Conservation (phyloP, 2,888 invertebrate genomes). For the Rotaria macrura region DNA sequence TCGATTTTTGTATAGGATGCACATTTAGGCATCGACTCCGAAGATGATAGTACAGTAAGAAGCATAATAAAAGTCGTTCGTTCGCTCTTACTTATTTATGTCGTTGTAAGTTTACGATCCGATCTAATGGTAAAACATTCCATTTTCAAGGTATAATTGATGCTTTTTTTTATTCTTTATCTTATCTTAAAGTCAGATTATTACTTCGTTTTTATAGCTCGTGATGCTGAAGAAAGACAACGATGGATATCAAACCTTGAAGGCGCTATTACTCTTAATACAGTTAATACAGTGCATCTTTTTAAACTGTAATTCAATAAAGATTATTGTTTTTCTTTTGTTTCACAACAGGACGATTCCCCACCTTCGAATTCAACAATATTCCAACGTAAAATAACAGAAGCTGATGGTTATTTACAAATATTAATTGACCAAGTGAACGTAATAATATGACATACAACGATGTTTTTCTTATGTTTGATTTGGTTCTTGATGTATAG, state of each 20-base stretch:
- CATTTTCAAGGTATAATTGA: neutral
- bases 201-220: constrained; percentile 79
- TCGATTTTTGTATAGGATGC: constrained; percentile 58
- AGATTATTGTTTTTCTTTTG: neutral
- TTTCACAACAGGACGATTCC: constrained; percentile 43
- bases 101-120: neutral
- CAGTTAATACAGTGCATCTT: constrained; percentile 36
- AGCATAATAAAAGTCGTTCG: neutral
- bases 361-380: constrained; percentile 61
- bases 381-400: constrained; percentile 64
- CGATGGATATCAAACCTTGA: constrained; percentile 89
- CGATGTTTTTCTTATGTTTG: neutral
- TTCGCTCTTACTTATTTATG: neutral
- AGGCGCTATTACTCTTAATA: constrained; percentile 78
- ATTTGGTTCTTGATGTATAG: neutral
- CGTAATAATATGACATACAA: constrained; percentile 42
- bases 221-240: constrained; percentile 69
- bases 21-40: constrained; percentile 94
- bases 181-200: neutral
- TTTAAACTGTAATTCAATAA: neutral
- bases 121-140: neutral
- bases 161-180: neutral
- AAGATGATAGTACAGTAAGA: constrained; percentile 69
- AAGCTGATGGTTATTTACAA: constrained; percentile 89
- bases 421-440: constrained; percentile 82